Evolutionary conservation across 2,113 vertebrate genomes (phyloP).

Genomic region (Cariama cristata): DNA sequence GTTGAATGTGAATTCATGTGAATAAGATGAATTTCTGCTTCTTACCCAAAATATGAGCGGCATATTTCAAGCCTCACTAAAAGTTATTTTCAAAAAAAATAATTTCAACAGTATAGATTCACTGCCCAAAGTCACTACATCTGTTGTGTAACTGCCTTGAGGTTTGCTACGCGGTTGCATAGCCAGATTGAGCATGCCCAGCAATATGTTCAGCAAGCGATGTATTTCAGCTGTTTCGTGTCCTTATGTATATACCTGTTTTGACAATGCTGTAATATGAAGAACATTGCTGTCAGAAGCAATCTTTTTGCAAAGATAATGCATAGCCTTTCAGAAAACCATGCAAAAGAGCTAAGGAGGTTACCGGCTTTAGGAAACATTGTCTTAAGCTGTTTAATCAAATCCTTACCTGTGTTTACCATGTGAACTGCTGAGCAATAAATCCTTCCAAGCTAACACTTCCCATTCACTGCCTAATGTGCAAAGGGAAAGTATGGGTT

Average conservation of each 20-base stretch:
- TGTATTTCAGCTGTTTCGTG: conserved; percentile 39
- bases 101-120: not conserved
- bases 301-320: not conserved
- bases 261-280: conserved; percentile 18
- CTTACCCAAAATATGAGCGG: not conserved
- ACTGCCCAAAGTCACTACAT: not conserved
- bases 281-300: not conserved
- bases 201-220: not conserved
- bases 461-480: not conserved
- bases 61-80: not conserved
- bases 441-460: not conserved
- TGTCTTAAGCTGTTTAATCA: not conserved
- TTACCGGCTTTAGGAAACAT: not conserved
- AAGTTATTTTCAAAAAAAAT: not conserved
- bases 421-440: not conserved
- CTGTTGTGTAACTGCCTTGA: not conserved
- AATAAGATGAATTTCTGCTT: not conserved
- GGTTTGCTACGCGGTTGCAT: not conserved
- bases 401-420: not conserved
- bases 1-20: not conserved
- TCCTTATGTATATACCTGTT: not conserved
- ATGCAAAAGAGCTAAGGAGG: not conserved
- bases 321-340: not conserved
- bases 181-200: conserved; percentile 21
- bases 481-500: not conserved